phyloP scores from a whole-genome alignment of 2,113 vertebrate genomes.

The Melanostigma gelatinosum region DNA sequence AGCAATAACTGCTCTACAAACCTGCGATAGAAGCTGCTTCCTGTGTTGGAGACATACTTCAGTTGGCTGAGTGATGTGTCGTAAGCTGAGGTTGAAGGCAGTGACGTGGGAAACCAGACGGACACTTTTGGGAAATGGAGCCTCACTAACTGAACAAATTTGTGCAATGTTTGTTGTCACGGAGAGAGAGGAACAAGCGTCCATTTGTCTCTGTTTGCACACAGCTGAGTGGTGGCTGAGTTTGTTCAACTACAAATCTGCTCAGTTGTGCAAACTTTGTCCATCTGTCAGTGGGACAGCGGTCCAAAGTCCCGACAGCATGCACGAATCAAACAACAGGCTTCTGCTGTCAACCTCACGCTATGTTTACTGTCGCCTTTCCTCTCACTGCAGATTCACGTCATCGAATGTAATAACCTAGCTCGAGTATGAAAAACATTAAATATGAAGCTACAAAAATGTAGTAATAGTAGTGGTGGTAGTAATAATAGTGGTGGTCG shows the following conservation, averaged over 20 bases:
- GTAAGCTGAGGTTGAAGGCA: background rate
- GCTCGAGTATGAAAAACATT: background rate
- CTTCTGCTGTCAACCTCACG: background rate
- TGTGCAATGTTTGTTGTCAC: constrained; percentile 55
- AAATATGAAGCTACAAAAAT: background rate
- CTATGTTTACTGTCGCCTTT: background rate
- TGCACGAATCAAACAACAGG: constrained; percentile 3
- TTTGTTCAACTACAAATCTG: constrained; percentile 24
- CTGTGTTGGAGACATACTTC: background rate
- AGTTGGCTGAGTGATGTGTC: background rate
- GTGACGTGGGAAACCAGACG: constrained; percentile 10
- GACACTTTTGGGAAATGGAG: constrained; percentile 30
- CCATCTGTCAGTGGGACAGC: constrained; percentile 54
- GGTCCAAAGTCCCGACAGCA: constrained; percentile 44
- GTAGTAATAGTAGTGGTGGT: no score
- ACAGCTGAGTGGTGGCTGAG: background rate
- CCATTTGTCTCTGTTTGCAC: constrained; percentile 50
- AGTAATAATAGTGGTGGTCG: no score
- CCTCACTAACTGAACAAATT: constrained; percentile 25
- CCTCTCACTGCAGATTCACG: background rate
- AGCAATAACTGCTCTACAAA: background rate
- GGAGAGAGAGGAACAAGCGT: constrained; percentile 26
- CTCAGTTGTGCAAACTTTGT: constrained; percentile 54
- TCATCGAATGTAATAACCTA: no score
- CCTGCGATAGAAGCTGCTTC: background rate